Evolutionary conservation across 2,113 vertebrate genomes (phyloP), one percentile per base, ranked within the genome.

Genomic region (Ammospiza nelsoni): DNA sequence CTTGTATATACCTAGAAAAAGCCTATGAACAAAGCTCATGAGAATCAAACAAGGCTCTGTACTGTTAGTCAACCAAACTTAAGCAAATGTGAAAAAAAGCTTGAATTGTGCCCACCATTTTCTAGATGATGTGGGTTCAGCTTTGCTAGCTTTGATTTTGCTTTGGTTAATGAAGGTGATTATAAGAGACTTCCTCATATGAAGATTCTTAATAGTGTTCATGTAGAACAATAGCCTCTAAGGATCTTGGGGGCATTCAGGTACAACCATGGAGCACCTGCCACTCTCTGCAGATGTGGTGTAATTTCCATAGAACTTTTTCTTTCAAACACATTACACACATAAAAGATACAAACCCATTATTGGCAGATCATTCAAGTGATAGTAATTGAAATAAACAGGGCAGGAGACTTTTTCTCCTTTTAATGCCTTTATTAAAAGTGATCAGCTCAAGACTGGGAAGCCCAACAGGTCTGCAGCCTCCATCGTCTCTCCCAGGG

Each of bases 311-410:
- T 68, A 90, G 92, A 93, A 66, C 84, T 15, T 9, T 92, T 97
- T 96, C 91, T 95, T 96, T 95, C 89, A 96, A 90, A 95, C 63
- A 91, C 82, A 95, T 95, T 94, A 83, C 31, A 69, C 48, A 48
- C 82, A 80, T 43, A 78, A 96, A 90, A 62, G 28, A 95, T 79
- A 95, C 73, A 90, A 68, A 92, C 89, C 84, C 75, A 73, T 95
- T 96, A 94, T 95, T 84, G 96, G 85, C 57, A 83, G 39, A 97
- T 78, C 88, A 84, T 52, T 96, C 91, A 95, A 93, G 83, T 94
- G 95, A 93, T 91, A 41, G 39, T 41, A 41, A 41, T 41, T 43
- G 43, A 43, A 43, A 43, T 43, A 43, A 16, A 16, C 43, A 43
- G 43, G 6, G 43, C 15, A 43, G 15, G 43, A 43, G 43, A 43